Base-by-base conservation (phyloP, 2,888 invertebrate species). In the Drosophila mimica region DNA sequence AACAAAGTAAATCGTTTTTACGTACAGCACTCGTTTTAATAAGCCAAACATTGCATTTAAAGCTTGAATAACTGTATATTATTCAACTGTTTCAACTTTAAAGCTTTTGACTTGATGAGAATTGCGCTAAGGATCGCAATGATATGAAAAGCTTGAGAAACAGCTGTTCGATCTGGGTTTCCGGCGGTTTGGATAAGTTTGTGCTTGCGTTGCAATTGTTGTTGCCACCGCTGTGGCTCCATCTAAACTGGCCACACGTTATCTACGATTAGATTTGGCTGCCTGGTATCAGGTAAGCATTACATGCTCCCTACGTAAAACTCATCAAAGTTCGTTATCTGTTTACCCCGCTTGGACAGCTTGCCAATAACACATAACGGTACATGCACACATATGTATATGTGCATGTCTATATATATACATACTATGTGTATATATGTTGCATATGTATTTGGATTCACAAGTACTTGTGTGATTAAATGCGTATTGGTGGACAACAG, bases 301-400 rank as follows among this genome's bases (percentile, higher is more conserved):
- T 74, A 70, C 77, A 67, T 70, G 73, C 73, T 68, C 67, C 74
- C 79, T 62, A 62, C 79, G 69, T 79, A 64, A 64, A 85, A 69
- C 86, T 74, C 88, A 83, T 81, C 81, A 86, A 88, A 76, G 59
- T 69, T 71, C 65, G 70, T 85, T 84, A 84, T 84, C 83, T 88
- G 75, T 70, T 79, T 62, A 57, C 61, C 57, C 33, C 61, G 61
- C 70, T 70, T 70, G 81, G 63, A 74, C 75, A 75, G 70, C 48
- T 70, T 72, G 70, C 79, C 87, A 84, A 85, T 88, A 75, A 73
- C 62, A 73, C 59, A 53, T 52, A n/a, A 30, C 17, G 28, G 28
- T 8, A 40, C 38, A 28, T 28, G 28, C 6, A 56, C 17, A 49
- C 25, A 28, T 30, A 30, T 15, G 15, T 38, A 4, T 11, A 31